Evolutionary conservation across 2,113 vertebrate species (phyloP).

Genomic region (Anser brachyrhynchus): DNA sequence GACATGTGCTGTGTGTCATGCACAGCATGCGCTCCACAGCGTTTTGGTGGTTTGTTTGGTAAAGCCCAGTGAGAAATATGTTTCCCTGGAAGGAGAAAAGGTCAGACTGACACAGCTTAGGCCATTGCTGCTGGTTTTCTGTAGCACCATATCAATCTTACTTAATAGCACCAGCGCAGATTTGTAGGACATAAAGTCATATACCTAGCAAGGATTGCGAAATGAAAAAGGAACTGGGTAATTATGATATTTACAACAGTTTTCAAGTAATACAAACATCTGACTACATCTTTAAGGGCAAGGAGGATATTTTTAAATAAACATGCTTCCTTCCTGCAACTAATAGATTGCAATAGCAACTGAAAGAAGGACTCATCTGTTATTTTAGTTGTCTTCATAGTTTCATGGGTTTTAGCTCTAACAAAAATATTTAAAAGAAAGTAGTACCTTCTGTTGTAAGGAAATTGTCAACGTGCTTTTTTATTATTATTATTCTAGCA

Average conservation of each 20-base stretch:
- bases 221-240: not conserved
- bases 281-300: slow-evolving; percentile 34
- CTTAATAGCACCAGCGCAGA: not conserved
- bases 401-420: slow-evolving; percentile 31
- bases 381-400: slow-evolving; percentile 44
- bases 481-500: not conserved
- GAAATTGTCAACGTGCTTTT: not conserved
- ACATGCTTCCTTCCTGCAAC: slow-evolving; percentile 52
- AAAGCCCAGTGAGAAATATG: not conserved
- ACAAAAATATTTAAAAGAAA: slow-evolving; percentile 32
- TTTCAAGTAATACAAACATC: slow-evolving; percentile 23
- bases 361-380: slow-evolving; percentile 48
- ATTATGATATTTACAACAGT: not conserved
- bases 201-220: not conserved
- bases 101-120: not conserved
- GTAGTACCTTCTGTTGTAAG: not conserved
- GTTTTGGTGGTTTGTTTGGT: not conserved
- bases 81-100: not conserved
- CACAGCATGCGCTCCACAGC: not conserved
- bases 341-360: slow-evolving; percentile 61
- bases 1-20: not conserved
- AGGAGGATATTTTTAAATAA: slow-evolving; percentile 56
- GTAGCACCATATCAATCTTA: rapidly evolving
- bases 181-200: not conserved
- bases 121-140: not conserved